Evolutionary conservation across 2,113 vertebrate species (phyloP).

Genomic region (Dunckerocampus dactyliophorus): DNA sequence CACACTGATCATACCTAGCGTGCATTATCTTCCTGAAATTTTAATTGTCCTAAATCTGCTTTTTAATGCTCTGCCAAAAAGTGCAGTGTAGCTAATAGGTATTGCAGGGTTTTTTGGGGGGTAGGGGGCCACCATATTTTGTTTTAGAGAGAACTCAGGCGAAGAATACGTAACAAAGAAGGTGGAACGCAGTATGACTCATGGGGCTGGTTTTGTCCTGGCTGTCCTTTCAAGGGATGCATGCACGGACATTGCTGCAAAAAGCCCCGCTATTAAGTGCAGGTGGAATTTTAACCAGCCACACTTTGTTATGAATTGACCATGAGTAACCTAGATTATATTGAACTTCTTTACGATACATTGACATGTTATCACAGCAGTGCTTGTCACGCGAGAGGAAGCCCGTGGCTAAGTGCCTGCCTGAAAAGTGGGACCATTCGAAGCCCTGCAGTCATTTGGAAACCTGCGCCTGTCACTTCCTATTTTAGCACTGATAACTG

Average conservation of each 20-base stretch:
- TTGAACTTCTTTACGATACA: not conserved
- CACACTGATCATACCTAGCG: not conserved
- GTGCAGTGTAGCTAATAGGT: not conserved
- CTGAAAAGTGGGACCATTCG: conserved; percentile 50
- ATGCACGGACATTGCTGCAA: not conserved
- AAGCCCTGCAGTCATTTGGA: conserved; percentile 64
- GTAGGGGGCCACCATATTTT: not conserved
- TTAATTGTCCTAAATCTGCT: not conserved
- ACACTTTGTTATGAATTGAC: too few species aligned
- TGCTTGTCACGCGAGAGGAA: conserved; percentile 29
- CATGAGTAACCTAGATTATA: not conserved
- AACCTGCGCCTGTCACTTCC: conserved; percentile 60
- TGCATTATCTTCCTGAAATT: not conserved
- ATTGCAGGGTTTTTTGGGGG: not conserved
- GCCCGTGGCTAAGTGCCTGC: conserved; percentile 1
- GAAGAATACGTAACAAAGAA: conserved; percentile 32
- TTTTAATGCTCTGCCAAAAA: not conserved
- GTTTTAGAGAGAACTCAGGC: conserved; percentile 10
- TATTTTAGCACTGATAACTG: conserved; percentile 61
- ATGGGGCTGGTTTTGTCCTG: conserved; percentile 15
- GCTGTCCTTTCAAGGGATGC: conserved; percentile 6
- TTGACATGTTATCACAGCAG: conserved; percentile 14
- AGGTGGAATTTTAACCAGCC: not conserved
- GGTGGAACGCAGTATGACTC: conserved; percentile 30
- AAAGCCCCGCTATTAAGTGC: not conserved